Base-by-base conservation (phyloP, 2,797 vertebrate species). In the Etheostoma perlongum region DNA sequence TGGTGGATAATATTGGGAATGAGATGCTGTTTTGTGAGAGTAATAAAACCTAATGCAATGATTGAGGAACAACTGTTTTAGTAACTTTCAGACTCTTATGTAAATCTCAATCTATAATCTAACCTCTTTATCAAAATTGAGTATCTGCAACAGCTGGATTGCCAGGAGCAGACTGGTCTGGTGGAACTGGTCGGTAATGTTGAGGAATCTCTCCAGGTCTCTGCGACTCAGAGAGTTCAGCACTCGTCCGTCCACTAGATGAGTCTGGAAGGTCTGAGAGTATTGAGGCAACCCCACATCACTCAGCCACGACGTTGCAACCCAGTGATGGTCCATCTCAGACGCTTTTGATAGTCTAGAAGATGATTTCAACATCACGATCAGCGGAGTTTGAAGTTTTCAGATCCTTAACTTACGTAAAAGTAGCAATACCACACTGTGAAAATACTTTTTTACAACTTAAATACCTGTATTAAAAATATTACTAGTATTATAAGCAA, bases 271-370 rank as follows among this genome's bases (percentile, higher is more conserved):
- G 63, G 91, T 94, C 86, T 96, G 96, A 8, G 96, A 95, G 87
- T 97, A 97, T 73, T 97, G 96, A 23, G 95, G 92, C 76, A 97
- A 92, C 1, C 96, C 96, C 12, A 97, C 93, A n/a, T 97, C 96
- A 2, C 91, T 95, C 80, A 97, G 92, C 96, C 96, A 97, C 0
- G 96, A 95, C 30, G 95, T 95, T 10, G 95, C 87, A 62, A 97
- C 96, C 96, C 96, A 97, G 90, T 97, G 95, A 80, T 97, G 96
- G 85, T 97, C 96, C 93, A 97, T 89, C 61, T 96, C 96, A 0
- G 96, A 95, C 0, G 96, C 96, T 85, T 95, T 96, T 6, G 96
- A 97, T 40, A 97, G 88, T 74, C 96, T 97, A 21, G 5, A 51
- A 57, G 55, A 76, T 2, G 13, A 80, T 73, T 73, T 9, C 66